These are phyloP conservation scores for Sesia apiformis DNA, from an alignment of 2,888 invertebrate genomes.

Conservation along the genomic window DNA sequence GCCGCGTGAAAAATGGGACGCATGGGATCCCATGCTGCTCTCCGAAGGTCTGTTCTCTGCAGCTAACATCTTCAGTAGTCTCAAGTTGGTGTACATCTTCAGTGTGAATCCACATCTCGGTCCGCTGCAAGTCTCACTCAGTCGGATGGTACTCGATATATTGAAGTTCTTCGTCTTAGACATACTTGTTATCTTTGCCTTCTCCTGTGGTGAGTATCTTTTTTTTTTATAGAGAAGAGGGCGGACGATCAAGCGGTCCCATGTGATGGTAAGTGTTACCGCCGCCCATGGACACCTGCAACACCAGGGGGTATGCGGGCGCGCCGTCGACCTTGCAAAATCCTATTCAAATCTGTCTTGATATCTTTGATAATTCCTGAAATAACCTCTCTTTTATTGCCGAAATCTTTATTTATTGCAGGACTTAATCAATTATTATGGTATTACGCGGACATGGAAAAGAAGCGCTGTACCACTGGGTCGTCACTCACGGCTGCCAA, in stretches of 20 bases:
- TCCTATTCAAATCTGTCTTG: no score
- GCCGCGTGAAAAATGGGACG: conserved; percentile 94
- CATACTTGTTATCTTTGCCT: conserved; percentile 93
- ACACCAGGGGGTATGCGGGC: no score
- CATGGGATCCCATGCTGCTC: conserved; percentile 98
- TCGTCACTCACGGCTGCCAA: conserved; percentile 53
- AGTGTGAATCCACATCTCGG: conserved; percentile 98
- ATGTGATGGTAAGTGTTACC: no score
- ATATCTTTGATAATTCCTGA: neutral
- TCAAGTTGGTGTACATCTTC: conserved; percentile 98
- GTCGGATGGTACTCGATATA: conserved; percentile 95
- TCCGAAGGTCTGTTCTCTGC: conserved; percentile 98
- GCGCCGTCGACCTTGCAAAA: no score
- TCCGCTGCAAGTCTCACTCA: conserved; percentile 95
- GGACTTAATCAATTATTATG: conserved; percentile 88
- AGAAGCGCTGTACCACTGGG: conserved; percentile 81
- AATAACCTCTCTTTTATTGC: neutral
- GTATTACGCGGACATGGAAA: conserved; percentile 95
- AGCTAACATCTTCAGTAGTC: conserved; percentile 95
- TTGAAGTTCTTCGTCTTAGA: conserved; percentile 97
- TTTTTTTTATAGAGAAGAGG: no score
- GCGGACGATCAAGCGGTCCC: no score
- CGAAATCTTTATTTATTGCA: conserved; percentile 25
- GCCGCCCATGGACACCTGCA: no score
- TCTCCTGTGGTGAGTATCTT: conserved; percentile 92